phyloP scores from a whole-genome alignment of 2,797 vertebrate genomes.

The Cephalopachus bancanus region DNA sequence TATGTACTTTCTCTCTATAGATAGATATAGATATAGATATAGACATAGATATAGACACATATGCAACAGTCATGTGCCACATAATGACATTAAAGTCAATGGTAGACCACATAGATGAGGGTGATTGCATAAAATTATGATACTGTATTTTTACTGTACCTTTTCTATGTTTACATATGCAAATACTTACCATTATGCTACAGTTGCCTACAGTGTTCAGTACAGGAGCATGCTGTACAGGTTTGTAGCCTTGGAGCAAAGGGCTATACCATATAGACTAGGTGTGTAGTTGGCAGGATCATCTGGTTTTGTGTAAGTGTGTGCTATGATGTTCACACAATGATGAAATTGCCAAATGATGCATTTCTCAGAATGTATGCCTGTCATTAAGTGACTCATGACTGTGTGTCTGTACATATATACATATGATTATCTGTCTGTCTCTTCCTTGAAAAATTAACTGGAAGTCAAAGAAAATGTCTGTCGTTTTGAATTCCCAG shows the following conservation, averaged over 20 bases:
- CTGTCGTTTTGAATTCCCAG: conserved; percentile 24
- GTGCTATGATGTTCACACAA: background rate
- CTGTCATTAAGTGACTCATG: too few relatives aligned
- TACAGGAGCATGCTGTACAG: background rate
- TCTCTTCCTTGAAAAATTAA: conserved; percentile 3
- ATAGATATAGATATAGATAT: too few relatives aligned
- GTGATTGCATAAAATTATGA: background rate
- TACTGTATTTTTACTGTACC: background rate
- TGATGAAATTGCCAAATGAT: background rate
- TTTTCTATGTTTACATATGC: background rate
- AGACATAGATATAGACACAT: background rate
- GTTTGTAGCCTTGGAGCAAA: background rate
- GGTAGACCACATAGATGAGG: background rate
- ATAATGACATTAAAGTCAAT: background rate
- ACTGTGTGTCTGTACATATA: background rate
- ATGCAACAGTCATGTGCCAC: background rate
- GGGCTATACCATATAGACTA: background rate
- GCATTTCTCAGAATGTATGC: too few relatives aligned
- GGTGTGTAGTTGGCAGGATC: background rate
- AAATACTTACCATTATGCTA: background rate
- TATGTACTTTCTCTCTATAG: background rate
- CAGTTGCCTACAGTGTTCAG: background rate
- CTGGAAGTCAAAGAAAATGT: background rate
- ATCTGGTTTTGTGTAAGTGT: background rate
- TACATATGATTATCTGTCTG: background rate